These are phyloP conservation scores for Lepidochitona cinerea DNA, from an alignment of 2,888 invertebrate genomes.

Conservation along the genomic window DNA sequence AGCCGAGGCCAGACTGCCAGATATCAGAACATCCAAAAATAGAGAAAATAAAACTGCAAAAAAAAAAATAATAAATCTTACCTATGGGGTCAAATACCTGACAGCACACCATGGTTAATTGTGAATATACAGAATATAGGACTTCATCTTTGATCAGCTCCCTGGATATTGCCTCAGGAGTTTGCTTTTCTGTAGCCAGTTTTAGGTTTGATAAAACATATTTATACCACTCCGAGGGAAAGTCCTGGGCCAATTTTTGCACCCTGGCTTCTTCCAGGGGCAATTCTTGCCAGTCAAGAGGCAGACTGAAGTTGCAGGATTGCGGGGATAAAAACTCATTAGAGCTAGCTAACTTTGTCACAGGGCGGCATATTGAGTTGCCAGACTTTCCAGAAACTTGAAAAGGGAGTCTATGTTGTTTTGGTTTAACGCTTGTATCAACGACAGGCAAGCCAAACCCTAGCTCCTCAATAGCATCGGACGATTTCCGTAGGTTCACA, in stretches of 20 bases:
- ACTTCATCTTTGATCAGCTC: constrained; percentile 55
- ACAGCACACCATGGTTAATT: constrained; percentile 66
- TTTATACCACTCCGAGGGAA: constrained; percentile 62
- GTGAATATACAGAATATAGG: constrained; percentile 57
- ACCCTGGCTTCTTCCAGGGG: constrained; percentile 60
- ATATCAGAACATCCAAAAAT: too few relatives aligned
- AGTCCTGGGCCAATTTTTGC: constrained; percentile 47
- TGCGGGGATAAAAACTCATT: constrained; percentile 60
- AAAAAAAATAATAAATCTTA: too few relatives aligned
- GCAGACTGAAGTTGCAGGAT: constrained; percentile 59
- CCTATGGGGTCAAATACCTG: constrained; percentile 62
- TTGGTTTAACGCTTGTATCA: constrained; percentile 37
- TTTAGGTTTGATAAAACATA: constrained; percentile 53
- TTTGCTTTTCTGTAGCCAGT: constrained; percentile 46
- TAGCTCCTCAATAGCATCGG: constrained; percentile 52
- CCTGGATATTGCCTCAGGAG: constrained; percentile 44
- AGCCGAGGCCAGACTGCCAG: too few relatives aligned
- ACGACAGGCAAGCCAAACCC: constrained; percentile 62
- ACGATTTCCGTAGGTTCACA: constrained; percentile 23
- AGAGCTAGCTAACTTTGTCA: constrained; percentile 59
- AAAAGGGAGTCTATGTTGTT: background rate
- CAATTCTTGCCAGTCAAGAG: constrained; percentile 59
- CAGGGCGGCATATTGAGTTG: constrained; percentile 56
- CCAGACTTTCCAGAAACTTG: constrained; percentile 27
- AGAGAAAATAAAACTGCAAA: too few relatives aligned